A percentile compares a stretch with the other conserved stretches of the same genome.
These are phyloP conservation scores for Heptranchias perlo DNA, from an alignment of 2,113 vertebrate genomes.

Conservation along the genomic window DNA sequence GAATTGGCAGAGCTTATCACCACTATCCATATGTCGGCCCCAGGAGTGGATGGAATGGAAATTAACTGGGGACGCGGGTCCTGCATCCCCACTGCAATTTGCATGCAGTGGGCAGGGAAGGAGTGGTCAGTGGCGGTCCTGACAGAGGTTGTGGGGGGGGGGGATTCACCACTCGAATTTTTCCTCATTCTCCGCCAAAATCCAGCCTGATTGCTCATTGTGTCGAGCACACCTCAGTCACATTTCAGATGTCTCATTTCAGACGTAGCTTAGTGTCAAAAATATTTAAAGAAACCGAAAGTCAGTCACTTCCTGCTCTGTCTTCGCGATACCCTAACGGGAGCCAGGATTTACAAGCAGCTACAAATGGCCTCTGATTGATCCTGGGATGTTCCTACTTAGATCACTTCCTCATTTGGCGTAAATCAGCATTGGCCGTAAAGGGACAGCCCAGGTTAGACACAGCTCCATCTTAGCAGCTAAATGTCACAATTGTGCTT, in stretches of 20 bases:
- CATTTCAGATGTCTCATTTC: not conserved
- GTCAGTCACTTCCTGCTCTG: not conserved
- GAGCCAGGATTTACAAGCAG: not conserved
- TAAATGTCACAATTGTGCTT: not conserved
- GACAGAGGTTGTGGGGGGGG: not conserved
- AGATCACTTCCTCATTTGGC: not conserved
- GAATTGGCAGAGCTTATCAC: too few relatives aligned
- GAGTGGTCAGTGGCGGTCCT: not conserved
- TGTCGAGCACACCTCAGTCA: not conserved
- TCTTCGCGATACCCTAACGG: not conserved
- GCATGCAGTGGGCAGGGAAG: not conserved
- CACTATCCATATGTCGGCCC: too few relatives aligned
- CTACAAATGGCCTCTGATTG: not conserved
- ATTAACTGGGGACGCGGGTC: not conserved
- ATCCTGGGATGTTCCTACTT: not conserved
- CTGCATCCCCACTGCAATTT: not conserved
- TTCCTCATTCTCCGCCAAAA: not conserved
- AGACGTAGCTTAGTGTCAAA: not conserved
- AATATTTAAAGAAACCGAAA: not conserved
- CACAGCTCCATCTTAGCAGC: not conserved
- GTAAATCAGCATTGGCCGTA: not conserved
- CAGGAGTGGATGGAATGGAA: not conserved
- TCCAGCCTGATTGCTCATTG: not conserved
- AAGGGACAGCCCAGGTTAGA: not conserved
- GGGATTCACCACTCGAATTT: too few relatives aligned